Base-by-base conservation (phyloP, 2,888 invertebrate species). In the Agrochola lychnidis region DNA sequence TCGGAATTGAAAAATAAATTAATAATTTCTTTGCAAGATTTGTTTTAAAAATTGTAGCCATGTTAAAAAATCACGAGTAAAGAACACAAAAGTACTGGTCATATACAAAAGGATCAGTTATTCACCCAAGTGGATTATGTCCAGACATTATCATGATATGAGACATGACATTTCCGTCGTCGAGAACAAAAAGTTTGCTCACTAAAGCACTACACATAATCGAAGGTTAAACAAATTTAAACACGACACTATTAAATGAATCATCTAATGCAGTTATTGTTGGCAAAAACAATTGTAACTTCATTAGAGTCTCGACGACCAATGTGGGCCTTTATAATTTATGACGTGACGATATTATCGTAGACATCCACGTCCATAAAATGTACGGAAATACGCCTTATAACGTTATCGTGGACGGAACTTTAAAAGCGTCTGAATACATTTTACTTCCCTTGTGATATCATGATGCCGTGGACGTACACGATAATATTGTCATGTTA, bases 121-220 rank as follows among this genome's bases (percentile, higher is more conserved):
- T 86, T 81, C 81, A 84, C 67, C 67, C 53, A 70, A 78, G 36
- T 71, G 82, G 91, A 90, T 91, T 91, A 89, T 81, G 84, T 87
- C 73, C 63, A 73, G 85, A 89, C 89, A 85, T 79, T 91, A 90
- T 91, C 91, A 87, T 85, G 85, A 82, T 87, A 85, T 45, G 67
- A 73, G 76, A 83, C 87, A 78, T 86, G 91, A 90, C 88, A 88
- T 89, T 91, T 91, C 91, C 91, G 90, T 82, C 86, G 82, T 77
- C 74, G 16, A 73, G 69, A 73, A 79, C 85, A 85, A 89, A 86
- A 89, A 89, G 86, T 88, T 88, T 90, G 85, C 82, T 83, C 70
- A 76, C 76, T 86, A 83, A 85, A 82, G 76, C 73, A 76, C 83
- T 79, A 81, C 70, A 85, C 67, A 73, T 78, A 70, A 78, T 84